These are phyloP conservation scores for Drosophila acutilabella DNA, from an alignment of 2,888 invertebrate species.

Conservation along the genomic window DNA sequence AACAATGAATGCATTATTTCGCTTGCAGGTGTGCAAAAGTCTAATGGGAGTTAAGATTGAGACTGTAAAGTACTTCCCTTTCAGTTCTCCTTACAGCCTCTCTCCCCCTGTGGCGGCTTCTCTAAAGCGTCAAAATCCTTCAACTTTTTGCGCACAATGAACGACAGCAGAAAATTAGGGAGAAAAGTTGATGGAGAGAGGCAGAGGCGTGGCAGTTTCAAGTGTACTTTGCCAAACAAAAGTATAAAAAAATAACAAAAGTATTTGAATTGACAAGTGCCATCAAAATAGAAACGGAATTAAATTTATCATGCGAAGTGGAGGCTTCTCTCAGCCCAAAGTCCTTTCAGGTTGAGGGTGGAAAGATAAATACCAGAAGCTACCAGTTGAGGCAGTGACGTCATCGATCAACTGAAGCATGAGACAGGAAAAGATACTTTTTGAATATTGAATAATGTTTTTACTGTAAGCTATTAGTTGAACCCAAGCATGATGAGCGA, in stretches of 20 bases:
- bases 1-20: slow-evolving; percentile 65
- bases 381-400: slow-evolving; percentile 36
- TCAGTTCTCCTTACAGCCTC: neutral
- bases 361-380: slow-evolving; percentile 26
- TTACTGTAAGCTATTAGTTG: slow-evolving; percentile 10
- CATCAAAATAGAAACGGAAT: slow-evolving; percentile 82
- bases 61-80: slow-evolving; percentile 15
- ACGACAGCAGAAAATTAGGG: slow-evolving; percentile 3
- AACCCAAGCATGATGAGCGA: slow-evolving; percentile 26
- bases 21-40: slow-evolving; percentile 65
- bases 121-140: slow-evolving; percentile 78
- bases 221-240: slow-evolving; percentile 66
- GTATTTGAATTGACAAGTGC: slow-evolving; percentile 81
- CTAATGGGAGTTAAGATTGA: slow-evolving; percentile 61
- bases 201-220: slow-evolving; percentile 53
- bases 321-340: slow-evolving; percentile 25
- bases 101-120: slow-evolving; percentile 14
- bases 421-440: slow-evolving; percentile 59
- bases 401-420: slow-evolving; percentile 79
- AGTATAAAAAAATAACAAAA: slow-evolving; percentile 66
- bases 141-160: slow-evolving; percentile 73
- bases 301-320: slow-evolving; percentile 80
- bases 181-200: slow-evolving; percentile 13
- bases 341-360: slow-evolving; percentile 36
- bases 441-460: slow-evolving; percentile 77